phyloP scores from a whole-genome alignment of 2,113 vertebrate genomes.

The Ochotona princeps region DNA sequence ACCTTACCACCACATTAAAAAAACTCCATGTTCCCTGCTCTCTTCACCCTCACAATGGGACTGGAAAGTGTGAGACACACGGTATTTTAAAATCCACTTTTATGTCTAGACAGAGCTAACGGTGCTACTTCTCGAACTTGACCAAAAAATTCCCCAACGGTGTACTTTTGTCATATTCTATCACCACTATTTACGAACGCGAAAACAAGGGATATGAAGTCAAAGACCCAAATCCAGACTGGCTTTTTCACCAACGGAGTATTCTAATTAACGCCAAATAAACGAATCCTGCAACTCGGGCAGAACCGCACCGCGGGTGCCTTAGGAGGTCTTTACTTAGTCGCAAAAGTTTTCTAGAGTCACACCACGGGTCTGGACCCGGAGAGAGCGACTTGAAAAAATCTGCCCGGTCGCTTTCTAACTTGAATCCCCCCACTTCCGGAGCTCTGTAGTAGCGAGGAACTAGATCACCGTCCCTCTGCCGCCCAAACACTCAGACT shows the following conservation, averaged over 20 bases:
- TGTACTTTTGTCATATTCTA: not conserved
- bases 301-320: fast-evolving
- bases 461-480: not conserved
- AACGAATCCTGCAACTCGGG: not conserved
- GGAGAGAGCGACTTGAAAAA: not conserved
- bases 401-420: not conserved
- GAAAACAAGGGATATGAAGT: not conserved
- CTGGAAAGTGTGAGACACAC: not conserved
- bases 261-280: not conserved
- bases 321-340: fast-evolving
- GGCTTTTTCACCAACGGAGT: not conserved
- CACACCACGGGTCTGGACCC: no score
- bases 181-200: not conserved
- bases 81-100: not conserved
- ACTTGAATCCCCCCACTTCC: not conserved
- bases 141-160: not conserved
- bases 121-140: not conserved
- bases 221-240: not conserved
- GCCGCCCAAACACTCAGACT: not conserved
- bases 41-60: not conserved
- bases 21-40: not conserved
- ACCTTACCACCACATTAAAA: not conserved
- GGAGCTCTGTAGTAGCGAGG: not conserved
- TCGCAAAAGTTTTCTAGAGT: no score
- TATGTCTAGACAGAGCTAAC: not conserved